Evolutionary conservation across 2,888 invertebrate species (phyloP), one percentile per base, ranked within the genome.

Genomic region (Microctonus brassicae): DNA sequence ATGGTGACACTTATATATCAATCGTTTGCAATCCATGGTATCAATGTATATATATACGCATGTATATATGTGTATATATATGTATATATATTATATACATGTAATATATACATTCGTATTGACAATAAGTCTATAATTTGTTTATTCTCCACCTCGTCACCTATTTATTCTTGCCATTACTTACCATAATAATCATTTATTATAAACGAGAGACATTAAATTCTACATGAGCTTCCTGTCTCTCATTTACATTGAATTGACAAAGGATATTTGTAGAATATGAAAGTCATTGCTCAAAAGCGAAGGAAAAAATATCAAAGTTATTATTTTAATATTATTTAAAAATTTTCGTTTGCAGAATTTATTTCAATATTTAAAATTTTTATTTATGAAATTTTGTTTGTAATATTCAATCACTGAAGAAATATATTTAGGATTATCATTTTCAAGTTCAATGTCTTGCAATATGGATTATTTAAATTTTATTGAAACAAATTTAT

Each of bases 221-320:
- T 53, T 39, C 62, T 6, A 52, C 47, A 26, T 10, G 7, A 61
- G 33, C 60, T 62, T 52, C 62, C 61, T 62, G 52, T 33, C n/a
- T 53, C 53, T 17, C 11, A n/a, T 39, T 39, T 39, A 5, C 39
- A 39, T 39, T 39, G 39, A 39, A 39, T 39, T 39, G 47, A n/a
- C 4, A 47, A 29, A 29, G 29, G 17, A 17, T 1, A 17, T 17
- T 17, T 47, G n/a, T 47, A 6, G 17, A 47, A 47, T 5, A n/a
- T n/a, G n/a, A 36, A 10, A 36, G 10, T 10, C 1, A 36, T 36
- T 36, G 36, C n/a, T n/a, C n/a, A 36, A 36, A 10, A 36, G 10
- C 10, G 10, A 4, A 36, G 10, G 10, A 36, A 1, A 36, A 5
- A 36, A 10, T 9, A 33, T 5, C 33, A 33, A 5, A 33, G 33